Evolutionary conservation across 2,888 invertebrate species (phyloP).

Genomic region (Lucinisca nassula): DNA sequence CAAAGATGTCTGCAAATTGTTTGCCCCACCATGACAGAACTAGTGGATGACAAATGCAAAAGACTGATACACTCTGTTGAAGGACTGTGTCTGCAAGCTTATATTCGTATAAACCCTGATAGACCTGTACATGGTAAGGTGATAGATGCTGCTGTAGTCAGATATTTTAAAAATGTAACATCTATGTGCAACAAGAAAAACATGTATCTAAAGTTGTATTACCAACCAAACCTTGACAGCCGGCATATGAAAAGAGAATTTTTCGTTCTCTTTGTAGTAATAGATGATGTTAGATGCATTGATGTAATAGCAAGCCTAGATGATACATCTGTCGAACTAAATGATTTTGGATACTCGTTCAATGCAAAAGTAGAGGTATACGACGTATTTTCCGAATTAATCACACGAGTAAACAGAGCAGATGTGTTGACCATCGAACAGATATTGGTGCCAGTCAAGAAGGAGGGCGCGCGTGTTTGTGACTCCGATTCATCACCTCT

Average conservation of each 20-base stretch:
- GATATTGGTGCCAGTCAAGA: neutral
- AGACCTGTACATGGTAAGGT: neutral
- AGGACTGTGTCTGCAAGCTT: neutral
- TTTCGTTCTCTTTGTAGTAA: neutral
- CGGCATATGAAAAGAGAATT: neutral
- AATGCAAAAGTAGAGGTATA: neutral
- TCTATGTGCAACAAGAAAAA: neutral
- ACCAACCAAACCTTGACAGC: neutral
- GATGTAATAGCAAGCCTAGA: neutral
- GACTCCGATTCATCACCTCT: neutral
- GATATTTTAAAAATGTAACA: neutral
- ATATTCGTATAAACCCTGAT: neutral
- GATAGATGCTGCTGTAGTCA: neutral
- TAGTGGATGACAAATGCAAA: neutral
- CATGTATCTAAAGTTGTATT: neutral
- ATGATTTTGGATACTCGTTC: neutral
- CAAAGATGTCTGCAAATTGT: neutral
- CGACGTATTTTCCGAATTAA: neutral
- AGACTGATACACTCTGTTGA: neutral
- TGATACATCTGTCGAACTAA: neutral
- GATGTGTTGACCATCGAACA: neutral
- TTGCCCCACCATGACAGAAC: neutral
- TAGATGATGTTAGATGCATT: neutral
- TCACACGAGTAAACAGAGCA: neutral
- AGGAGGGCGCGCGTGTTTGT: neutral